Evolutionary conservation across 2,797 vertebrate species (phyloP).

Genomic region (Buceros bicornis): DNA sequence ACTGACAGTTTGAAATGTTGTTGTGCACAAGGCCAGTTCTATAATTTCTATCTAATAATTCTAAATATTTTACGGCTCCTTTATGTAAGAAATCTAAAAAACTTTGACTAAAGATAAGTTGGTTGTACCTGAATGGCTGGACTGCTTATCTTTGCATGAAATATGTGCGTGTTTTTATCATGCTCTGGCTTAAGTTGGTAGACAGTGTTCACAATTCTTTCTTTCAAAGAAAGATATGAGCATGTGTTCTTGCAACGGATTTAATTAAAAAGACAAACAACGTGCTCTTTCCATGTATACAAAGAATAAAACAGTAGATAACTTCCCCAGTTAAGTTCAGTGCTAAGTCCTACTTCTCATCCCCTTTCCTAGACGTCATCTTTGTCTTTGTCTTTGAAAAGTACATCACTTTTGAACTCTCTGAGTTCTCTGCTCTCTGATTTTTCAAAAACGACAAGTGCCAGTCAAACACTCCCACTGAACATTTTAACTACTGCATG

Average conservation of each 20-base stretch:
- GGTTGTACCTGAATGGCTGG: background rate
- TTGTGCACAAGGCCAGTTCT: background rate
- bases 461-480: background rate
- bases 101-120: background rate
- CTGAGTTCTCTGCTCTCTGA: background rate
- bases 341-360: background rate
- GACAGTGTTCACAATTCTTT: background rate
- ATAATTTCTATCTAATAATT: background rate
- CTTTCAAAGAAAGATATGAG: background rate
- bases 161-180: background rate
- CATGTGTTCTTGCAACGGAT: background rate
- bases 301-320: background rate
- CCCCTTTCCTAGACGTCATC: background rate
- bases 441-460: background rate
- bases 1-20: background rate
- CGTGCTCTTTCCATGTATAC: rapidly evolving
- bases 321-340: background rate
- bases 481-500: background rate
- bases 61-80: background rate
- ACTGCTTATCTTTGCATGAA: background rate
- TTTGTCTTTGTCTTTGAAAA: background rate
- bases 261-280: background rate
- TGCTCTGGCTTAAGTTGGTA: background rate
- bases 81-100: background rate
- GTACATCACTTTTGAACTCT: background rate